Conservation (phyloP, 2,888 invertebrate genomes). For the Malacosoma neustria region DNA sequence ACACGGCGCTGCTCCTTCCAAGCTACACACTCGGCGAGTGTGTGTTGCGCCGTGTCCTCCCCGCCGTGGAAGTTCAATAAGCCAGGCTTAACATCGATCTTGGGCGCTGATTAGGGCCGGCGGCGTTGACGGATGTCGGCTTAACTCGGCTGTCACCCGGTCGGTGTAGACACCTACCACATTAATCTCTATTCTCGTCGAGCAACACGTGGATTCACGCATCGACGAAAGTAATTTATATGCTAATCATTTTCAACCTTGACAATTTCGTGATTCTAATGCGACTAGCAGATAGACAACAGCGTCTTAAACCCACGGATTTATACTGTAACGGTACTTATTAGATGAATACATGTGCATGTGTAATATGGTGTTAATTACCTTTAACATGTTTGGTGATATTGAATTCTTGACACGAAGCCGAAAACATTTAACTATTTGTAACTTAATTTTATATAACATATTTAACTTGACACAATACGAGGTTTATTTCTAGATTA, state of each 20-base stretch:
- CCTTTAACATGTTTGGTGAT: background rate
- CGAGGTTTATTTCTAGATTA: no score
- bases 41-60: no score
- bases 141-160: slow-evolving; percentile 67
- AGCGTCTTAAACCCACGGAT: slow-evolving; percentile 37
- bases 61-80: slow-evolving; percentile 71
- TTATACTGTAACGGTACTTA: slow-evolving; percentile 37
- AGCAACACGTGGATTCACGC: slow-evolving; percentile 71
- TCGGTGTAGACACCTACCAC: slow-evolving; percentile 56
- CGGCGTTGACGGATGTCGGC: slow-evolving; percentile 73
- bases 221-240: slow-evolving; percentile 71
- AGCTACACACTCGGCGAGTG: no score
- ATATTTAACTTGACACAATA: no score
- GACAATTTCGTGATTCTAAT: slow-evolving; percentile 66
- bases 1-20: no score
- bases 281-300: slow-evolving; percentile 35
- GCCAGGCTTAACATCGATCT: slow-evolving; percentile 68
- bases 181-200: slow-evolving; percentile 66
- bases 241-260: slow-evolving; percentile 67
- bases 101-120: slow-evolving; percentile 59
- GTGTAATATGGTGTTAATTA: background rate
- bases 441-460: no score
- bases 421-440: no score
- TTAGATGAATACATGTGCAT: slow-evolving; percentile 31
- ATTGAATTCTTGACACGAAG: background rate